Evolutionary conservation across 92 coral and sea anemone species (phyloP).

Genomic region (Chrysogorgia sp.): DNA sequence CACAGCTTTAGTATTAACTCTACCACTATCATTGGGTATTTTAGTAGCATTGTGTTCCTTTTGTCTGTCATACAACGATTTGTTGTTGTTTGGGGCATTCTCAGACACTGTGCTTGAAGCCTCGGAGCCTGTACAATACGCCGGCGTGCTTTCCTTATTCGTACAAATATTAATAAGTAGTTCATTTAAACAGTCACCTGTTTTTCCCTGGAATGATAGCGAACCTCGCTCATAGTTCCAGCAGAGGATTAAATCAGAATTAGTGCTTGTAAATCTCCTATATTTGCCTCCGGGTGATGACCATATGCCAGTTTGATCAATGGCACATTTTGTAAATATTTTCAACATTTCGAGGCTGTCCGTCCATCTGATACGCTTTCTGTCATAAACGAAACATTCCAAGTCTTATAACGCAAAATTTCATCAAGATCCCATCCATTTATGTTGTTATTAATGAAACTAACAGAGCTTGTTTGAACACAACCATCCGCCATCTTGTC

Average conservation of each 20-base stretch:
- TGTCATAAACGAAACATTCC: conserved; percentile 14
- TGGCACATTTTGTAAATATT: not conserved
- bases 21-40: not conserved
- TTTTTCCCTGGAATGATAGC: conserved; percentile 1
- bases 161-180: conserved; percentile 5
- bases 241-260: conserved; percentile 16
- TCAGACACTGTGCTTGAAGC: not conserved
- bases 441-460: not conserved
- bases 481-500: not conserved
- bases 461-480: not conserved
- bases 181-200: conserved; percentile 1
- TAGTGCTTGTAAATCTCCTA: conserved; percentile 4
- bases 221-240: conserved; percentile 1
- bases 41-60: not conserved
- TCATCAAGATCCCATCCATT: conserved; percentile 6
- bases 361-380: conserved; percentile 27
- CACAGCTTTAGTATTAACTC: conserved; percentile 1
- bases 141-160: not conserved
- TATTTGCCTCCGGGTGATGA: conserved; percentile 19
- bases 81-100: not conserved
- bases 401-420: conserved; percentile 1
- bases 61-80: not conserved
- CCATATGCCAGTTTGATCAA: conserved; percentile 8
- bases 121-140: not conserved
- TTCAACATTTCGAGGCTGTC: conserved; percentile 27